Evolutionary conservation across 2,797 vertebrate genomes (phyloP).

Genomic region (Spinibarbus caldwelli): DNA sequence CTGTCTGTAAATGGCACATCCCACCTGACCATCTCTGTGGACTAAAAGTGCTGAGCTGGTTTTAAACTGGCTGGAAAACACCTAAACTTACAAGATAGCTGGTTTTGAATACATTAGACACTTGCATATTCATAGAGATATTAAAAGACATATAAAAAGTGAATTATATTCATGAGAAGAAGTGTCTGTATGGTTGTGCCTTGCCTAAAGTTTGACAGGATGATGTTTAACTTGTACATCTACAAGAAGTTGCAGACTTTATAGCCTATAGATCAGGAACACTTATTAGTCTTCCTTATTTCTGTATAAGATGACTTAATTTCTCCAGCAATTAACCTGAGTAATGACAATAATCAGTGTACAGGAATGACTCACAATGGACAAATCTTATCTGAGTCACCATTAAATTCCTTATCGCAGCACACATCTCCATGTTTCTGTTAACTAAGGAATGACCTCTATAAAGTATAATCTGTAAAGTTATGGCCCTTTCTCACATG

Average conservation of each 20-base stretch:
- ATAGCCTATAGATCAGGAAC: slow-evolving; percentile 31
- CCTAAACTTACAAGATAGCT: slow-evolving; percentile 52
- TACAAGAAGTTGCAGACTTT: background rate
- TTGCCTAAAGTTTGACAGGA: background rate
- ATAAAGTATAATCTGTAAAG: slow-evolving; percentile 79
- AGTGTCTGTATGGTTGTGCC: background rate
- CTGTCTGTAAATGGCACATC: slow-evolving; percentile 25
- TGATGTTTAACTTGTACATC: background rate
- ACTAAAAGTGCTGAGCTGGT: slow-evolving; percentile 44
- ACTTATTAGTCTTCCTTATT: slow-evolving; percentile 70
- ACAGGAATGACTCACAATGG: slow-evolving; percentile 72
- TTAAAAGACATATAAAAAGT: slow-evolving; percentile 1
- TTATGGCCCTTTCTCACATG: slow-evolving; percentile 72
- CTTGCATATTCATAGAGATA: slow-evolving; percentile 43
- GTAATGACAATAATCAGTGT: slow-evolving; percentile 60
- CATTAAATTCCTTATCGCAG: slow-evolving; percentile 80
- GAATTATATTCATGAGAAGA: too few species aligned
- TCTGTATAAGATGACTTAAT: slow-evolving; percentile 71
- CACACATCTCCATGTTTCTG: slow-evolving; percentile 73
- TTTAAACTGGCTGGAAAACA: slow-evolving; percentile 59
- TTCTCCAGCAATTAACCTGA: slow-evolving; percentile 52
- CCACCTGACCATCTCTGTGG: slow-evolving; percentile 29
- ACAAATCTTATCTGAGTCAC: slow-evolving; percentile 81
- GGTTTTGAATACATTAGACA: slow-evolving; percentile 10
- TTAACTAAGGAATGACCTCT: slow-evolving; percentile 74